Conservation (phyloP, 2,113 vertebrate genomes). For the Ploceus nigricollis region DNA sequence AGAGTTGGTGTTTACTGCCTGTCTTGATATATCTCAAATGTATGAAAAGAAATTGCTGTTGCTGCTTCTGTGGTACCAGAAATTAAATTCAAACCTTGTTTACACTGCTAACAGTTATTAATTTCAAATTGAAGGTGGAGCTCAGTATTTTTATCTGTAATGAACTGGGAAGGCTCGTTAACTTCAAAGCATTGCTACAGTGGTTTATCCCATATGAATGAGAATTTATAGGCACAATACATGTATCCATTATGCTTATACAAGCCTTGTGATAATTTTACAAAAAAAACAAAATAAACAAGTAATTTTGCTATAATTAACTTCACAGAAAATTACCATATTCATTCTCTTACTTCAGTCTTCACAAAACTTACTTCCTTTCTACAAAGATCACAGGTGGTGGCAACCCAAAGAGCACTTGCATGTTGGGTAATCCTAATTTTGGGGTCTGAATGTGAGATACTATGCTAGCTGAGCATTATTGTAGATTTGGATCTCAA, state of each 20-base stretch:
- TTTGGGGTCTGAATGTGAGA: not conserved
- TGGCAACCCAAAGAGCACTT: not conserved
- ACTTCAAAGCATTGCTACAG: not conserved
- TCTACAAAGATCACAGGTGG: not conserved
- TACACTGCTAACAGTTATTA: not conserved
- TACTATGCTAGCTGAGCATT: not conserved
- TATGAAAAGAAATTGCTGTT: conserved; percentile 3
- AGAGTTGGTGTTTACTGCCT: not conserved
- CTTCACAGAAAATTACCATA: conserved; percentile 6
- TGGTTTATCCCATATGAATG: not conserved
- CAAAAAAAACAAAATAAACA: conserved; percentile 24
- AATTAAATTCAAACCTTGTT: conserved; percentile 19
- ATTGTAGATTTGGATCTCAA: not conserved
- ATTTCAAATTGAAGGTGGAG: not conserved
- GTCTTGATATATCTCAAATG: not conserved
- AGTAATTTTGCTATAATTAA: conserved; percentile 4
- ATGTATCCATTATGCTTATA: not conserved
- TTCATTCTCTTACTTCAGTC: not conserved
- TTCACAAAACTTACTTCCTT: not conserved
- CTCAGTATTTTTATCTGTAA: conserved; percentile 2
- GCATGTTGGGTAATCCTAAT: not conserved
- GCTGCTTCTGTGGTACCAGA: not conserved
- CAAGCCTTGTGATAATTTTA: conserved; percentile 9
- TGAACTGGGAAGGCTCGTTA: conserved; percentile 10
- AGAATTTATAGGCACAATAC: not conserved